A percentile compares a stretch with the other conserved stretches of the same genome.
Evolutionary conservation across 2,888 invertebrate species (phyloP).

Genomic region (Philereme vetulata): DNA sequence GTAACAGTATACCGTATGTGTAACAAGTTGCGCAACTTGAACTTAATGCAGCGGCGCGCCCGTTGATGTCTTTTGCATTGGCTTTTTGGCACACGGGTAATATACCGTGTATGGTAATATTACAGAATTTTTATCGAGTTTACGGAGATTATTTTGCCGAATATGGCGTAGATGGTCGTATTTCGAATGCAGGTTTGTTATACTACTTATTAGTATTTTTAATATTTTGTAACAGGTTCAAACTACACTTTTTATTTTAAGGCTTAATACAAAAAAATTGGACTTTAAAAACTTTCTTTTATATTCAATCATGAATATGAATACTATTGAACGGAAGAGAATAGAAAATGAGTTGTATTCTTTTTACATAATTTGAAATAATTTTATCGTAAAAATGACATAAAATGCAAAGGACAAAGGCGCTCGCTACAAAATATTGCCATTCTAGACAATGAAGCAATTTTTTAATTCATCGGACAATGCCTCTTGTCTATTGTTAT

Average conservation of each 20-base stretch:
- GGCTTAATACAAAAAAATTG: neutral
- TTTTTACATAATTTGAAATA: no score
- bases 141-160: neutral
- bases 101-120: slow-evolving; percentile 3
- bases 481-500: slow-evolving; percentile 36
- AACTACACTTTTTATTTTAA: neutral
- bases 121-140: no score
- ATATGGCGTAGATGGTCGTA: neutral
- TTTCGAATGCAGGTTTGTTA: neutral
- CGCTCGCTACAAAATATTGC: slow-evolving; percentile 3
- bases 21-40: slow-evolving; percentile 38
- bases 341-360: neutral
- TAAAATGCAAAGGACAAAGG: slow-evolving; percentile 3
- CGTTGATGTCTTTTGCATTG: slow-evolving; percentile 59
- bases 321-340: no score
- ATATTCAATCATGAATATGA: no score
- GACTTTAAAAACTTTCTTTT: no score
- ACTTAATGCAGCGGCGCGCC: slow-evolving; percentile 29
- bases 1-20: slow-evolving; percentile 31
- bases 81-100: slow-evolving; percentile 29
- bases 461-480: slow-evolving; percentile 36
- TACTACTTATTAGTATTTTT: neutral
- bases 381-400: neutral
- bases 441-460: slow-evolving; percentile 14
- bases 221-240: neutral